Conservation (phyloP, 2,113 vertebrate genomes). For the Suncus etruscus region DNA sequence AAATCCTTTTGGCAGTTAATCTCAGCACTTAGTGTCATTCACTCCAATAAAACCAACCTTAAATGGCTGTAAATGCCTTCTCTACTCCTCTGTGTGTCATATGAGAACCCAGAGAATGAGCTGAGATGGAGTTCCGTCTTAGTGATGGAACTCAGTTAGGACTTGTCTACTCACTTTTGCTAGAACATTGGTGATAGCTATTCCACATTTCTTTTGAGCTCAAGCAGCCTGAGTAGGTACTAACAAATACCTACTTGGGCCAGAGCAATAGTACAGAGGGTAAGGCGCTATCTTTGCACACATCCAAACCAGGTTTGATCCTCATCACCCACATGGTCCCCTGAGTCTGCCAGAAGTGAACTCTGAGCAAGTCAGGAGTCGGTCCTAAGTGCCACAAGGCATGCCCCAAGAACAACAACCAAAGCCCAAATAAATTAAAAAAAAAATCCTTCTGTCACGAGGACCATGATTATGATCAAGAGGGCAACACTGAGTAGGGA, state of each 20-base stretch:
- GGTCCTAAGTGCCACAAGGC: too few relatives aligned
- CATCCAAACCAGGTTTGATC: too few relatives aligned
- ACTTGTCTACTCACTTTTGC: conserved; percentile 12
- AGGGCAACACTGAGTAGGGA: neutral
- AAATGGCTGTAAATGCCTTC: conserved; percentile 54
- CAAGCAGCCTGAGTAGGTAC: neutral
- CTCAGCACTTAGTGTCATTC: conserved; percentile 65
- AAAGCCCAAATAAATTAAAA: too few relatives aligned
- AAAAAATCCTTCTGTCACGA: neutral
- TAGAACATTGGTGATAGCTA: conserved; percentile 20
- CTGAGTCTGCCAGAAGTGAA: too few relatives aligned
- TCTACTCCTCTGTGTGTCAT: conserved; percentile 28
- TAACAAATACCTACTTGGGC: neutral
- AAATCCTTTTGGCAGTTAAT: conserved; percentile 68
- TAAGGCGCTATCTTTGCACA: too few relatives aligned
- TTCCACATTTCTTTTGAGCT: conserved; percentile 26
- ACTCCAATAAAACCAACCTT: conserved; percentile 54
- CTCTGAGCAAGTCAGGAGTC: too few relatives aligned
- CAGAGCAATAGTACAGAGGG: too few relatives aligned
- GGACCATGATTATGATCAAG: neutral
- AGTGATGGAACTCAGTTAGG: neutral
- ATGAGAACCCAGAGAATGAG: conserved; percentile 52
- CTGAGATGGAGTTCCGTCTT: conserved; percentile 8
- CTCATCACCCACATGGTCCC: too few relatives aligned
- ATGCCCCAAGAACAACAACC: too few relatives aligned